These are phyloP conservation scores for Pterostichus niger DNA, from an alignment of 2,888 invertebrate species.

Conservation along the genomic window DNA sequence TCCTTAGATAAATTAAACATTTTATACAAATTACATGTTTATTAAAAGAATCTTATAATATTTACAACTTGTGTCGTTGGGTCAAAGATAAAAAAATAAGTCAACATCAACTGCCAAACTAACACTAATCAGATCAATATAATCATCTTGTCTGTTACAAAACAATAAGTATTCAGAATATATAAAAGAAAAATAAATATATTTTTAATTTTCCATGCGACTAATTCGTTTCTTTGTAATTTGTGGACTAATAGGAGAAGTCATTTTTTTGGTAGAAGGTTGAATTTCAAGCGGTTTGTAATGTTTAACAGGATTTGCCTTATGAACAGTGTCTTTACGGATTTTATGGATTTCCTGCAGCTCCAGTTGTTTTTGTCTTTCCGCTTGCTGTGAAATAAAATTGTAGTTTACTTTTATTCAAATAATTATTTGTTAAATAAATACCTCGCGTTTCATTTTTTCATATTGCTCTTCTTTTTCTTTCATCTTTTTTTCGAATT, in stretches of 20 bases:
- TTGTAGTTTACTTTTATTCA: conserved; percentile 15
- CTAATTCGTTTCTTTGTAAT: conserved; percentile 6
- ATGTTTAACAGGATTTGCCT: conserved; percentile 82
- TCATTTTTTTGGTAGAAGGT: conserved; percentile 79
- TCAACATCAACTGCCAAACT: too few species aligned
- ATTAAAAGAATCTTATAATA: conserved; percentile 17
- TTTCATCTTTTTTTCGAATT: conserved; percentile 80
- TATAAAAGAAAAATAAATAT: conserved; percentile 32
- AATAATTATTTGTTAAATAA: conserved; percentile 23
- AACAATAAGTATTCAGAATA: background rate
- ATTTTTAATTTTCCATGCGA: conserved; percentile 24
- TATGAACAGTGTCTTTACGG: conserved; percentile 81
- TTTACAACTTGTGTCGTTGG: too few species aligned
- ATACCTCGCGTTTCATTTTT: conserved; percentile 73
- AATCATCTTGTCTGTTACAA: background rate
- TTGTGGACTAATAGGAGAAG: conserved; percentile 82
- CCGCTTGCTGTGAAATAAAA: conserved; percentile 73
- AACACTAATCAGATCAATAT: too few species aligned
- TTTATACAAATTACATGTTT: conserved; percentile 29
- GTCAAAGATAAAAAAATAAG: too few species aligned
- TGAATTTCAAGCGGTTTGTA: conserved; percentile 78
- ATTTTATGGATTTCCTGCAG: conserved; percentile 78
- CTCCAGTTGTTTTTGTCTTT: conserved; percentile 74
- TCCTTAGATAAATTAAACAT: background rate
- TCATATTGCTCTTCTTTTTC: conserved; percentile 79